Evolutionary conservation across 2,797 vertebrate genomes (phyloP).

Genomic region (Capromys pilorides): DNA sequence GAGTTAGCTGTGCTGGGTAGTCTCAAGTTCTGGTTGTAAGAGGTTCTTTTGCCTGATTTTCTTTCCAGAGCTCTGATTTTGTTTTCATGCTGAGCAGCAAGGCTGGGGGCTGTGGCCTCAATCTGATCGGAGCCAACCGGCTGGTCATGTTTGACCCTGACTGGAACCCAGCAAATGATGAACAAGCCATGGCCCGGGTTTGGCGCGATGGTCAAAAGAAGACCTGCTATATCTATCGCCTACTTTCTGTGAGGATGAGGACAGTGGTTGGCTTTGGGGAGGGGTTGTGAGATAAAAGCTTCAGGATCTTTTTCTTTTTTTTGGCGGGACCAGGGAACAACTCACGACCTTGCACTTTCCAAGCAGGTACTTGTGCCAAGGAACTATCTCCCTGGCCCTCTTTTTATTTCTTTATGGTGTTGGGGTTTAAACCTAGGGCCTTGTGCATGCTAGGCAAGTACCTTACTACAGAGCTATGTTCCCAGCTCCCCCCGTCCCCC

Average conservation of each 20-base stretch:
- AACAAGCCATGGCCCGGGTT: slow-evolving; percentile 98
- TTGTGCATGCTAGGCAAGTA: not conserved
- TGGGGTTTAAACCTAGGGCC: not conserved
- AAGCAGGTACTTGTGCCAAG: too few relatives aligned
- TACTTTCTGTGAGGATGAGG: slow-evolving; percentile 91
- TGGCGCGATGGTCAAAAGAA: slow-evolving; percentile 99
- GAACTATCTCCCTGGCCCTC: too few relatives aligned
- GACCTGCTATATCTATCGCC: slow-evolving; percentile 96
- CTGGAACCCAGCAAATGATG: slow-evolving; percentile 99
- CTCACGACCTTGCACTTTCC: too few relatives aligned
- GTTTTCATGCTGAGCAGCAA: slow-evolving; percentile 99
- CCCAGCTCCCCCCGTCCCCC: not conserved
- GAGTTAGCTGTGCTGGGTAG: not conserved
- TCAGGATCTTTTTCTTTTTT: not conserved
- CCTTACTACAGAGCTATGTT: not conserved
- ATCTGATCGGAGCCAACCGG: slow-evolving; percentile 97
- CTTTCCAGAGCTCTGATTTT: slow-evolving; percentile 93
- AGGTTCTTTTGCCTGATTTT: slow-evolving; percentile 44
- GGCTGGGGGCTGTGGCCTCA: slow-evolving; percentile 97
- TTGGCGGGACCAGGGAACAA: not conserved
- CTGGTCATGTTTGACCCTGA: slow-evolving; percentile 99
- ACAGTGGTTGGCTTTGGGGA: not conserved
- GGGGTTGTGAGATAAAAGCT: slow-evolving; percentile 35
- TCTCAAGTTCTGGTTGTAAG: slow-evolving; percentile 16
- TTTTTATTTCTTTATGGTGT: not conserved